A percentile compares a stretch with the other conserved stretches of the same genome.
phyloP scores from a whole-genome alignment of 1,140 invertebrate genomes.

The silkworm (Bombyx mori) region DNA sequence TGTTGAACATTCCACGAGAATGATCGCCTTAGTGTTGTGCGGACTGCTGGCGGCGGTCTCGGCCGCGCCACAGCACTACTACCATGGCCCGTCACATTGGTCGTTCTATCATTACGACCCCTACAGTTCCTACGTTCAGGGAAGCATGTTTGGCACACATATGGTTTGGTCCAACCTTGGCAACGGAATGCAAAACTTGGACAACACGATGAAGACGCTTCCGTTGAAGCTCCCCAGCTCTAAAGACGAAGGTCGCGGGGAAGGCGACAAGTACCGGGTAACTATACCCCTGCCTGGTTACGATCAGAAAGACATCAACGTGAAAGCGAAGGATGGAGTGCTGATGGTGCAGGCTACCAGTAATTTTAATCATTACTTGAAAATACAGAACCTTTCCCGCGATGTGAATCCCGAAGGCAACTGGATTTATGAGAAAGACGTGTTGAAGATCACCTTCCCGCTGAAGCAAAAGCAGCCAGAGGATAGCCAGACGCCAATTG shows the following conservation, averaged over 20 bases:
- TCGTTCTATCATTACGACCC: conserved; percentile 1
- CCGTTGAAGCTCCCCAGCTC: conserved; percentile 18
- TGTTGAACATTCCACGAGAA: no score
- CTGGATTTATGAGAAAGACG: conserved; percentile 31
- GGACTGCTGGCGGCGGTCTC: no score
- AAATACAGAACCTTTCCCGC: conserved; percentile 23
- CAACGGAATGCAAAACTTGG: conserved; percentile 21
- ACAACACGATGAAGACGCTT: conserved; percentile 22
- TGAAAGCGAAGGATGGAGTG: conserved; percentile 30
- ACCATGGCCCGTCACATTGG: no score
- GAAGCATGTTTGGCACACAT: conserved; percentile 28
- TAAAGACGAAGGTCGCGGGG: conserved; percentile 18
- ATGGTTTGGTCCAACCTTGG: conserved; percentile 25
- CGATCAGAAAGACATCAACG: conserved; percentile 31
- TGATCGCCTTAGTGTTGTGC: no score
- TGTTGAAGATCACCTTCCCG: conserved; percentile 41
- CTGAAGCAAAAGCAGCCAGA: conserved; percentile 10
- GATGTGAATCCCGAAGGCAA: conserved; percentile 28
- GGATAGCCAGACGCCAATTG: not conserved
- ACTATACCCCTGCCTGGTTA: conserved; percentile 22
- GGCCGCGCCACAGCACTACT: no score
- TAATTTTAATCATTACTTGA: conserved; percentile 19
- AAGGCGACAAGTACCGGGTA: conserved; percentile 28
- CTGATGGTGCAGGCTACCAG: conserved; percentile 32
- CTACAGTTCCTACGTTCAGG: conserved; percentile 9